phyloP scores from a whole-genome alignment of 1,140 invertebrate species.

The Venturia canescens region DNA sequence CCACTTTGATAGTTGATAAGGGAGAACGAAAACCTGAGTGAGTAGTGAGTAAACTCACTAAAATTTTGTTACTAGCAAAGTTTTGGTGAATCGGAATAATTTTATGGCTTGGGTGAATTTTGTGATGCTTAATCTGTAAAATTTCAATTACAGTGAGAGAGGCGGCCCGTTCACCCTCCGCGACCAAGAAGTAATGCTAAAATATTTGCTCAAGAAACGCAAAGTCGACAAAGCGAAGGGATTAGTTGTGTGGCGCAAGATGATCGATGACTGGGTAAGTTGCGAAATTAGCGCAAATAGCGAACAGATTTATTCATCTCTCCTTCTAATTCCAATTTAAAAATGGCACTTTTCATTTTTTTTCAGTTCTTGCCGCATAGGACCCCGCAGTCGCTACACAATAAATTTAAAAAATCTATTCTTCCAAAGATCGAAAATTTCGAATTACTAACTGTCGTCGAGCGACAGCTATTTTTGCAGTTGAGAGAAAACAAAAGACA shows the following conservation, averaged over 20 bases:
- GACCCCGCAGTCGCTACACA: neutral
- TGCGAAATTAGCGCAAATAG: too few species aligned
- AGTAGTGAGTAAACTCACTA: too few species aligned
- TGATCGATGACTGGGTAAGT: constrained; percentile 6
- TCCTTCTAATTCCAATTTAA: too few species aligned
- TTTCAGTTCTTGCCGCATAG: neutral
- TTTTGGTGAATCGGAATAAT: too few species aligned
- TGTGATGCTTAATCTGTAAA: neutral
- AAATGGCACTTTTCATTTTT: too few species aligned
- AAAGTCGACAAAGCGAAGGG: neutral
- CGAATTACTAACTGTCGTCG: neutral
- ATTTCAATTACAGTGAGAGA: neutral
- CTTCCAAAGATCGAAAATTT: neutral
- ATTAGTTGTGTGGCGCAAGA: neutral
- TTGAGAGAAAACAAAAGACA: neutral
- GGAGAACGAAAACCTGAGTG: too few species aligned
- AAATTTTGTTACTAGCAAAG: too few species aligned
- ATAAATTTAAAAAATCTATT: neutral
- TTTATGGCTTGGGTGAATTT: neutral
- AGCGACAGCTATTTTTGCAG: neutral
- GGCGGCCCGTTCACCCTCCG: neutral
- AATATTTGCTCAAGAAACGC: neutral
- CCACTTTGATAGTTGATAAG: too few species aligned
- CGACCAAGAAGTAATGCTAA: neutral
- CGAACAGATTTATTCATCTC: too few species aligned